These are phyloP conservation scores for Megalops atlanticus DNA, from an alignment of 2,113 vertebrate species.

Conservation along the genomic window DNA sequence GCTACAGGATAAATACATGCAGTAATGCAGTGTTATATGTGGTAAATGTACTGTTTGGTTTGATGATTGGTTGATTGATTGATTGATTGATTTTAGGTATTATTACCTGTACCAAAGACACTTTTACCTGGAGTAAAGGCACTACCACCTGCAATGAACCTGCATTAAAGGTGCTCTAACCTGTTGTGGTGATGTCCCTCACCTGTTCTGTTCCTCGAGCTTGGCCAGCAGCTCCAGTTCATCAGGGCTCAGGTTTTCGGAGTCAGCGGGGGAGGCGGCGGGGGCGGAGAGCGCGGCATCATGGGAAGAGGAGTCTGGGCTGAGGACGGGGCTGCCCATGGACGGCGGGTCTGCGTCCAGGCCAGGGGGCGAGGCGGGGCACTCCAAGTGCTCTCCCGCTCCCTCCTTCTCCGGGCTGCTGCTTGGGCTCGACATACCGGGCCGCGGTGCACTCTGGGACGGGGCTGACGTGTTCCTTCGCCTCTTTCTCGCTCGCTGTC, in stretches of 20 bases:
- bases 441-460: slow-evolving; percentile 6
- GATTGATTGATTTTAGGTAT: no score
- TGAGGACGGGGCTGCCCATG: slow-evolving; percentile 85
- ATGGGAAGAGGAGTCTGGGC: slow-evolving; percentile 90
- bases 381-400: slow-evolving; percentile 53
- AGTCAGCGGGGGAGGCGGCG: slow-evolving; percentile 85
- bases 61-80: no score
- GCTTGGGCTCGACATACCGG: slow-evolving; percentile 67
- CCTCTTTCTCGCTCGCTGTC: background rate
- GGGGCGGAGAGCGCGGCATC: slow-evolving; percentile 76
- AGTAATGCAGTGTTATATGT: background rate
- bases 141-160: no score
- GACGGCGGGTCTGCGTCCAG: slow-evolving; percentile 65
- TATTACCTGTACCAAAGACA: background rate
- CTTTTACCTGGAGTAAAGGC: background rate
- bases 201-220: slow-evolving; percentile 95
- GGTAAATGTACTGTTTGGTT: background rate
- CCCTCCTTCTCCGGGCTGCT: slow-evolving; percentile 69
- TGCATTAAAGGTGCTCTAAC: background rate
- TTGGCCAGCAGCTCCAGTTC: slow-evolving; percentile 93
- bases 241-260: slow-evolving; percentile 90
- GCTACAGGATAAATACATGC: background rate
- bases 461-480: background rate
- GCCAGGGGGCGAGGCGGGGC: slow-evolving; percentile 64
- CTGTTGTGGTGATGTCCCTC: slow-evolving; percentile 16